A percentile compares a stretch with the other conserved stretches of the same genome.
phyloP scores from a whole-genome alignment of 2,797 vertebrate species.

The Lerista edwardsae region DNA sequence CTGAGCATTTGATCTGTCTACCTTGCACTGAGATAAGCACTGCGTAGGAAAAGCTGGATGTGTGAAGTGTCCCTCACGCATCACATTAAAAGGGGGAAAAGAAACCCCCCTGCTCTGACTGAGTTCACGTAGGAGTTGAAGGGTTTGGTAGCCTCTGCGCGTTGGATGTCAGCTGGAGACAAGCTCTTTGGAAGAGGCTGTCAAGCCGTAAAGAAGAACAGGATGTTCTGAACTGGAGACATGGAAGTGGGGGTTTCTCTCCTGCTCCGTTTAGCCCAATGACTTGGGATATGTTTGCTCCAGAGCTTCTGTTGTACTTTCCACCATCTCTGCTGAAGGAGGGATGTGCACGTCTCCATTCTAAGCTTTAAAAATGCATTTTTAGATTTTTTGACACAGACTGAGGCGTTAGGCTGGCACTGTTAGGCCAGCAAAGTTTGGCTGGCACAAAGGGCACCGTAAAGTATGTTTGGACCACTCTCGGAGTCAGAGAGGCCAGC shows the following conservation, averaged over 20 bases:
- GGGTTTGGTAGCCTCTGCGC: background rate
- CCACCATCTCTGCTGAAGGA: background rate
- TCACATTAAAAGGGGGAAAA: background rate
- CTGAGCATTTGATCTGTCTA: background rate
- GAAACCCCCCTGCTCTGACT: too few species aligned
- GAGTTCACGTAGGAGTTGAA: background rate
- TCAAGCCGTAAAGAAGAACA: conserved; percentile 19
- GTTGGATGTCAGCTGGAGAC: background rate
- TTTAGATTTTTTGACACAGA: too few species aligned
- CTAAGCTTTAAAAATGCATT: background rate
- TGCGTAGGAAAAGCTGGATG: background rate
- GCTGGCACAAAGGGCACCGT: too few species aligned
- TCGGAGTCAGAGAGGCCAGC: too few species aligned
- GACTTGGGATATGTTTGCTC: background rate
- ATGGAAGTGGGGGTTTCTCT: background rate
- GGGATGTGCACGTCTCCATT: background rate
- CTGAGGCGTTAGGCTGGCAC: too few species aligned
- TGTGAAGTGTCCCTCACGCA: background rate
- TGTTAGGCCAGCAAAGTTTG: too few species aligned
- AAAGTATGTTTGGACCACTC: too few species aligned
- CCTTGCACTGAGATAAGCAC: background rate
- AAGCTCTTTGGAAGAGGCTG: background rate
- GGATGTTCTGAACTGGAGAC: conserved; percentile 2
- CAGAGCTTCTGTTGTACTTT: background rate
- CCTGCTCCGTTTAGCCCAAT: conserved; percentile 1